phyloP scores from a whole-genome alignment of 2,113 vertebrate genomes.

The Catharus fuscescens region DNA sequence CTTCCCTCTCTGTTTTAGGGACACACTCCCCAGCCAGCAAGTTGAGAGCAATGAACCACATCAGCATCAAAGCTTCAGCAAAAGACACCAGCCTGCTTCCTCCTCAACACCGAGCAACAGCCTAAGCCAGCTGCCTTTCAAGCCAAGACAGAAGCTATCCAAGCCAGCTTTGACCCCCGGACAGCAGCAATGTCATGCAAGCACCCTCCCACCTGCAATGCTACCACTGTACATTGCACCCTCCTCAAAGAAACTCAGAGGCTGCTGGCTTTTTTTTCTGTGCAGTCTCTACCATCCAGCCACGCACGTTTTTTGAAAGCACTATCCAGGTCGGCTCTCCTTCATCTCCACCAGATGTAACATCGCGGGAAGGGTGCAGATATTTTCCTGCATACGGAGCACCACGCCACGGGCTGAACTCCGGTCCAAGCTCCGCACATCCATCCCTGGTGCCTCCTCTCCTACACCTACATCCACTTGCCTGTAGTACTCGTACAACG shows the following conservation, averaged over 20 bases:
- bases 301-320: background rate
- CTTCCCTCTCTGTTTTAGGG: background rate
- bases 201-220: background rate
- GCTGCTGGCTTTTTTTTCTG: background rate
- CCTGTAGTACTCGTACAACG: slow-evolving; percentile 6
- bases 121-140: background rate
- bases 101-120: background rate
- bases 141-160: background rate
- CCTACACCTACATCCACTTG: background rate
- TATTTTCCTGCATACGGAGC: background rate
- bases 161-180: background rate
- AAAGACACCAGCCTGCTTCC: background rate
- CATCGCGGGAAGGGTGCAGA: background rate
- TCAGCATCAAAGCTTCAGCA: background rate
- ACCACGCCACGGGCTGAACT: slow-evolving; percentile 17
- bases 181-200: slow-evolving; percentile 38
- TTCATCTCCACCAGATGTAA: background rate
- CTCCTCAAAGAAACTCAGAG: background rate
- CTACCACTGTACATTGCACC: background rate
- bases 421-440: background rate
- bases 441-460: background rate
- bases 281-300: background rate
- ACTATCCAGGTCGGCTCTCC: background rate
- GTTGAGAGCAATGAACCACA: background rate
- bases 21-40: background rate